Percentiles rank a stretch among this genome's conserved stretches.
Conservation (phyloP, 2,113 vertebrate species). For the Rhinopithecus roxellana region DNA sequence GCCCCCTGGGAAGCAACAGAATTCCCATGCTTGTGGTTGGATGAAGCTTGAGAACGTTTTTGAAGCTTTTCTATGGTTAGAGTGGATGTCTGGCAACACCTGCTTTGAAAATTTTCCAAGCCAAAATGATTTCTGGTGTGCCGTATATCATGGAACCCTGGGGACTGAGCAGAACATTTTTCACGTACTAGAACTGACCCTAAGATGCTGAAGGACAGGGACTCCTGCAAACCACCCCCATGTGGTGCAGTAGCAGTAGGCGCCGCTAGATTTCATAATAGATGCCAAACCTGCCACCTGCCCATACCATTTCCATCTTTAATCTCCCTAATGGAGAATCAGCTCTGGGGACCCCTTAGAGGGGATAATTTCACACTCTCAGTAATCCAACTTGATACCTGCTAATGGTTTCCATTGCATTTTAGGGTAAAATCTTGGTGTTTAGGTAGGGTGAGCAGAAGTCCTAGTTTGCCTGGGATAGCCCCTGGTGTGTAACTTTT, state of each 20-base stretch:
- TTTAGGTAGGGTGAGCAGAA: neutral
- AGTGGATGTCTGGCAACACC: slow-evolving; percentile 36
- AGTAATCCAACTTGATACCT: neutral
- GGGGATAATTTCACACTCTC: slow-evolving; percentile 2
- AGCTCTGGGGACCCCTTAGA: neutral
- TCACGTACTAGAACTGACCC: neutral
- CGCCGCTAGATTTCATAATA: slow-evolving; percentile 6
- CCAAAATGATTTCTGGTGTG: slow-evolving; percentile 49
- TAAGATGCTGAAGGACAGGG: neutral
- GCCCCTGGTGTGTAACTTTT: neutral
- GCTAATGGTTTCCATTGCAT: neutral
- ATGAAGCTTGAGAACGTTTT: slow-evolving; percentile 4
- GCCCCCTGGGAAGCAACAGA: slow-evolving; percentile 4
- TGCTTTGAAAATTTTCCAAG: slow-evolving; percentile 62
- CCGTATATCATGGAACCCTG: neutral
- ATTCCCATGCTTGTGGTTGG: slow-evolving; percentile 13
- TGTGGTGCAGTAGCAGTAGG: neutral
- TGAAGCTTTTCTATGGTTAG: slow-evolving; percentile 39
- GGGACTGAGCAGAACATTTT: slow-evolving; percentile 2
- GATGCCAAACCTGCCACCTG: neutral
- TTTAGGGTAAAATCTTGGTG: neutral
- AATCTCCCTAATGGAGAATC: neutral
- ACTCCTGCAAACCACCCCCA: neutral
- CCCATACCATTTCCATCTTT: neutral
- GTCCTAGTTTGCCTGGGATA: neutral